These are phyloP conservation scores for roundworm (Caenorhabditis elegans) DNA, from an alignment of 1,140 invertebrate species.

Conservation along the genomic window WBcel235 BX284605.5:13137501-13138000, in stretches of 20 bases:
- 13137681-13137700: too few relatives aligned
- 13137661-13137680: too few relatives aligned
- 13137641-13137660: too few relatives aligned
- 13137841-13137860: background rate
- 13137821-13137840: background rate
- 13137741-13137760: background rate
- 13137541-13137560: too few relatives aligned
- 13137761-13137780: slow-evolving; percentile 15
- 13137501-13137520: too few relatives aligned
- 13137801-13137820: background rate
- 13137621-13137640: too few relatives aligned
- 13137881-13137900: slow-evolving; percentile 9
- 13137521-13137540: too few relatives aligned
- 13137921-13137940: background rate
- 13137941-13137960: background rate
- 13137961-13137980: background rate
- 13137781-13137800: background rate
- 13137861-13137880: background rate
- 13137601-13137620: too few relatives aligned
- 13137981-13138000: background rate
- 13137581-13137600: too few relatives aligned
- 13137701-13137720: background rate
- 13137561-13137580: too few relatives aligned
- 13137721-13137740: background rate
- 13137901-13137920: background rate